phyloP scores from a whole-genome alignment of 1,140 invertebrate genomes.

The Cydia amplana region DNA sequence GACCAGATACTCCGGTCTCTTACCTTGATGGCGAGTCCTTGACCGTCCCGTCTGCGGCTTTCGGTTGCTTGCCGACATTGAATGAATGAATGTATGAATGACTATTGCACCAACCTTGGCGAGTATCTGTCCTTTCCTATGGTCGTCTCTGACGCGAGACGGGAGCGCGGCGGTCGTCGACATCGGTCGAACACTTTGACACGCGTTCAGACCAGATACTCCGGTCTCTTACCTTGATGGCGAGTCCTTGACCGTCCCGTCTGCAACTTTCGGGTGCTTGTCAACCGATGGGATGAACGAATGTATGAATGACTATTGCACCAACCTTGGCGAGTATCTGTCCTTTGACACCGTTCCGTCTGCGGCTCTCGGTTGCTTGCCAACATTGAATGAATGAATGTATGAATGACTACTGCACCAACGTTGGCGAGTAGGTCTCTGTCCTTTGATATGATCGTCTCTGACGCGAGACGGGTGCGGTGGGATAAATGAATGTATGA shows the following conservation, averaged over 20 bases:
- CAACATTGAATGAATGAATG: too few relatives aligned
- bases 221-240: too few relatives aligned
- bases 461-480: slow-evolving; percentile 43
- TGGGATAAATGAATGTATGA: slow-evolving; percentile 15
- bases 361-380: too few relatives aligned
- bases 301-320: slow-evolving; percentile 45
- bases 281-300: slow-evolving; percentile 58
- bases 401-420: slow-evolving; percentile 48
- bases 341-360: slow-evolving; percentile 70
- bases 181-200: too few relatives aligned
- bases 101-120: slow-evolving; percentile 53
- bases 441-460: slow-evolving; percentile 66
- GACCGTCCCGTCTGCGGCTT: too few relatives aligned
- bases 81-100: slow-evolving; percentile 57
- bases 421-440: slow-evolving; percentile 63
- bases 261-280: slow-evolving; percentile 33
- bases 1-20: too few relatives aligned
- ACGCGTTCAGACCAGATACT: too few relatives aligned
- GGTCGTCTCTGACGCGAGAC: slow-evolving; percentile 49
- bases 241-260: too few relatives aligned
- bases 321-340: slow-evolving; percentile 69
- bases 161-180: slow-evolving; percentile 54
- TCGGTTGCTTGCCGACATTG: too few relatives aligned
- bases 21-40: too few relatives aligned
- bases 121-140: slow-evolving; percentile 70